Conservation (phyloP, 2,113 vertebrate genomes). For the Calypte anna region DNA sequence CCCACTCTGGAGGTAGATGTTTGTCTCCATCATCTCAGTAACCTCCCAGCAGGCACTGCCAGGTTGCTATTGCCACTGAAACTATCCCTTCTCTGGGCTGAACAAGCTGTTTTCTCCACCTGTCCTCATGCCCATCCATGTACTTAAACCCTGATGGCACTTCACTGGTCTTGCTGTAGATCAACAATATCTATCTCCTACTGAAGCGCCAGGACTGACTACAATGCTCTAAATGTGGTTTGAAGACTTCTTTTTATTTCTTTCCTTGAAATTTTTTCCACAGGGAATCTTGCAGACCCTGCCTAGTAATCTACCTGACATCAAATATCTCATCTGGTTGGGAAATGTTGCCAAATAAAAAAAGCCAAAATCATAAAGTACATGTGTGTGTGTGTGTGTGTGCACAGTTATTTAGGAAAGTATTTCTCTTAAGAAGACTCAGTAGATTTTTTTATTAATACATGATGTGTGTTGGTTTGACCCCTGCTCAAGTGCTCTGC, state of each 20-base stretch:
- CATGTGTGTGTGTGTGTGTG: accelerated
- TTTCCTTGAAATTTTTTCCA: background rate
- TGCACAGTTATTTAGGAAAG: background rate
- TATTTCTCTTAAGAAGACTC: background rate
- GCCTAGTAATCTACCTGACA: background rate
- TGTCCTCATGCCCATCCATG: background rate
- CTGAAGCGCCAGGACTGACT: background rate
- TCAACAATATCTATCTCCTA: background rate
- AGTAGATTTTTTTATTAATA: background rate
- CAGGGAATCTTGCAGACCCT: background rate
- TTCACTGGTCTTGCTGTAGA: background rate
- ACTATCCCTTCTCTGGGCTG: background rate
- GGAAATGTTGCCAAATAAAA: background rate
- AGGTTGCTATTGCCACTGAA: background rate
- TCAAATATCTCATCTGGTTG: background rate
- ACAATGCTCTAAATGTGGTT: background rate
- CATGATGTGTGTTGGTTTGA: background rate
- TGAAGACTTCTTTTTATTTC: background rate
- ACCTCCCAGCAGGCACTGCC: accelerated
- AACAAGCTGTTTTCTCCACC: background rate
- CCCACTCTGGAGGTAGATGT: background rate
- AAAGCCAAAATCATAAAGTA: background rate
- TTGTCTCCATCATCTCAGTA: background rate
- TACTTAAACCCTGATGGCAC: background rate
- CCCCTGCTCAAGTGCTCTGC: background rate